Evolutionary conservation across 2,797 vertebrate genomes (phyloP), one percentile per base, ranked within the genome.

Genomic region (Propithecus perrieri): DNA sequence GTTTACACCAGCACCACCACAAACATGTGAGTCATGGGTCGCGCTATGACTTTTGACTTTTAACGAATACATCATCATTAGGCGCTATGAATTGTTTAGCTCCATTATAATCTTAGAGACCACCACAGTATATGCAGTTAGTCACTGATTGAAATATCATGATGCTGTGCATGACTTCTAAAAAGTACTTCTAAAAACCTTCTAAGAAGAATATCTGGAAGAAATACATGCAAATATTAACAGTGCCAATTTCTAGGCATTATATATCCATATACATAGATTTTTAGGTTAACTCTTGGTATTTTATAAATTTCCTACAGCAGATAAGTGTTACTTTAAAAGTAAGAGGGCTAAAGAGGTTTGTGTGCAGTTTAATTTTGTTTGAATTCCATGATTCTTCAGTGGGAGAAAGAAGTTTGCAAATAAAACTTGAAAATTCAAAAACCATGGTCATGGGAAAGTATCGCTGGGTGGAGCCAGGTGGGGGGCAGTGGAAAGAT

Each of bases 401-500:
- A 43, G 9, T 65, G 33, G 55, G 22, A 91, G 65, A 55, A 80
- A 92, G 59, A 94, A 48, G 24, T 95, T 90, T 79, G 78, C 41
- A 76, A 83, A 95, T 17, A 74, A 91, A 90, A 71, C 24, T 72
- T 53, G 46, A 74, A 81, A 92, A 67, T 33, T 76, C 26, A 14
- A 67, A 85, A 96, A 87, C 17, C 7, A 26, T 0, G 50, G 13
- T n/a, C 50, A 76, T 18, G 22, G 24, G 46, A 80, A 28, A 61
- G 63, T 48, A n/a, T 14, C 10, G 4, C 33, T 46, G 41, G 50
- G 28, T 28, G 3, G n/a, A 63, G 13, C 0, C 0, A 1, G 1
- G 0, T 48, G 43, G 7, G 76, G 69, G 4, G 30, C 1, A 0
- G 2, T 20, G 48, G 5, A n/a, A 15, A 22, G 90, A 59, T 78